phyloP scores from a whole-genome alignment of 2,888 invertebrate species.

The Dusona sp. region DNA sequence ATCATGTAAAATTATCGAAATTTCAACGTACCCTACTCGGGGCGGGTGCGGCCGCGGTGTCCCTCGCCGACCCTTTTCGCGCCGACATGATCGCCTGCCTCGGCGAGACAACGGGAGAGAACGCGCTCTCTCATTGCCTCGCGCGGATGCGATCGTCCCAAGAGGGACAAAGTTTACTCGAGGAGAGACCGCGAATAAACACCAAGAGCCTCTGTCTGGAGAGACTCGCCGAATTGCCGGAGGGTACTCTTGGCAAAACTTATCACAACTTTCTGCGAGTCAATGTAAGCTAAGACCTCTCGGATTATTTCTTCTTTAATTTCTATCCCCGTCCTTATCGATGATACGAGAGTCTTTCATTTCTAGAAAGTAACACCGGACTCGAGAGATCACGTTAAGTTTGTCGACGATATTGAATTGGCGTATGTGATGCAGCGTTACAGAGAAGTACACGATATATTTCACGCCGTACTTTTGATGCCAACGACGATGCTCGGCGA shows the following conservation, averaged over 20 bases:
- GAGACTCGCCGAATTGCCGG: constrained; percentile 89
- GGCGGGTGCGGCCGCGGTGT: constrained; percentile 94
- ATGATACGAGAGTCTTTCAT: neutral
- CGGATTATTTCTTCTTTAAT: neutral
- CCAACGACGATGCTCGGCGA: constrained; percentile 96
- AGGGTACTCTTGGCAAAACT: constrained; percentile 93
- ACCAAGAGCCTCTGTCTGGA: constrained; percentile 92
- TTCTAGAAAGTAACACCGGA: constrained; percentile 95
- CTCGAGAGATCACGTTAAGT: constrained; percentile 94
- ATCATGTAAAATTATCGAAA: constrained; percentile 88
- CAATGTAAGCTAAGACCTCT: constrained; percentile 86
- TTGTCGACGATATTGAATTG: constrained; percentile 94
- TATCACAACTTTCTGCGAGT: constrained; percentile 93
- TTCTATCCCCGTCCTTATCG: neutral
- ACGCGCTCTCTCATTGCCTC: constrained; percentile 90
- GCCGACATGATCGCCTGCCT: constrained; percentile 98
- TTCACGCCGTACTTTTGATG: constrained; percentile 96
- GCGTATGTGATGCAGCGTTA: constrained; percentile 99
- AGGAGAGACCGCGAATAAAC: constrained; percentile 94
- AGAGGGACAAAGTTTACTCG: constrained; percentile 92
- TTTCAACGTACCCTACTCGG: constrained; percentile 93
- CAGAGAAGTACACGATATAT: constrained; percentile 97
- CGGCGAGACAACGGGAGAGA: constrained; percentile 94
- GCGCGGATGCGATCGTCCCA: constrained; percentile 90
- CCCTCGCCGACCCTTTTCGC: constrained; percentile 92